phyloP scores from a whole-genome alignment of 2,113 vertebrate species.

The Centrocercus urophasianus region DNA sequence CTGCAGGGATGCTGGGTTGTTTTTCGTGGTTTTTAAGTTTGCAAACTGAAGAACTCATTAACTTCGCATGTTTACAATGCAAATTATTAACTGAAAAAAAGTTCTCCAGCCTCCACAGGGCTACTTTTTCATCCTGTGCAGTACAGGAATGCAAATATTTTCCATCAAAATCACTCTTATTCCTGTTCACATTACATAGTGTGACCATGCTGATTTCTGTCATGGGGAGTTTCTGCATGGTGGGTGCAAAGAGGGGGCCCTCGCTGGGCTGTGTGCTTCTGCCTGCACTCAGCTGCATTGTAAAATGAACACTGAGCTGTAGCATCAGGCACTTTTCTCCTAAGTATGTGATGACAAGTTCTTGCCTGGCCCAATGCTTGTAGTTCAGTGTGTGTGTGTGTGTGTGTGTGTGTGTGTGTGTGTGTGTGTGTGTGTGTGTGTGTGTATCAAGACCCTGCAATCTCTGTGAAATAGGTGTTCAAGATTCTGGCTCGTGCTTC shows the following conservation, averaged over 20 bases:
- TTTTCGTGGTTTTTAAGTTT: background rate
- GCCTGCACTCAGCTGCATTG: background rate
- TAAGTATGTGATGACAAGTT: background rate
- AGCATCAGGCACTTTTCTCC: background rate
- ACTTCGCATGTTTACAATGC: background rate
- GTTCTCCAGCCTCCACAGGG: background rate
- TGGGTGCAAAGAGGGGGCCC: background rate
- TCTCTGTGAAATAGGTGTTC: background rate
- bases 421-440: too few species aligned
- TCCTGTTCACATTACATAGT: background rate
- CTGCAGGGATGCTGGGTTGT: background rate
- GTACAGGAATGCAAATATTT: background rate
- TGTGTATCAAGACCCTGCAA: background rate
- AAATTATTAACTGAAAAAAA: background rate
- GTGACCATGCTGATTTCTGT: fast-evolving
- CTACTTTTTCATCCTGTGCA: fast-evolving
- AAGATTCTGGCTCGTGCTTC: background rate
- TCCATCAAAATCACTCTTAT: background rate
- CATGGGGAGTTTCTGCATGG: background rate
- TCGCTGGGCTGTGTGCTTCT: background rate
- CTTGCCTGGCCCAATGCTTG: background rate
- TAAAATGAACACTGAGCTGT: background rate
- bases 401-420: background rate
- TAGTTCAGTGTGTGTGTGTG: background rate
- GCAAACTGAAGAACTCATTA: background rate